Percentiles rank a stretch among this genome's conserved stretches.
phyloP scores from a whole-genome alignment of 2,888 invertebrate genomes.

The Thecocarcelia acutangulata region DNA sequence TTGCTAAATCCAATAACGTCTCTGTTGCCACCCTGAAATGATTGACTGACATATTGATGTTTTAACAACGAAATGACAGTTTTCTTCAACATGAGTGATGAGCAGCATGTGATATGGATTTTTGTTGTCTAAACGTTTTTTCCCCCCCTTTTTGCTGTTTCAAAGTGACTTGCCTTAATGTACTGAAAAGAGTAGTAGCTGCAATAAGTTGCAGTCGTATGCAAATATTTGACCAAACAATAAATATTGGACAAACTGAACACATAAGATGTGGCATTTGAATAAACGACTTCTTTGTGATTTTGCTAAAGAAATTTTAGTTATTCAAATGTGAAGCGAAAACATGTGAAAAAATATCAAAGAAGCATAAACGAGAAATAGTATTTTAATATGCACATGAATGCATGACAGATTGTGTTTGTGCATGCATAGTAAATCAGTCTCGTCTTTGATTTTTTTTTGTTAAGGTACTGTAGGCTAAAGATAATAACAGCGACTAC shows the following conservation, averaged over 20 bases:
- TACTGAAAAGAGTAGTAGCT: slow-evolving; percentile 30
- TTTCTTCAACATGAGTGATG: slow-evolving; percentile 63
- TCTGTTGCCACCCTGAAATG: slow-evolving; percentile 65
- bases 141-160: neutral
- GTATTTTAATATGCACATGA: slow-evolving; percentile 69
- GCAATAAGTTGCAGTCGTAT: slow-evolving; percentile 43
- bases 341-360: slow-evolving; percentile 41
- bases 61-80: slow-evolving; percentile 67
- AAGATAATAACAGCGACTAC: slow-evolving; percentile 18
- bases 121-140: slow-evolving; percentile 36
- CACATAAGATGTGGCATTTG: slow-evolving; percentile 25
- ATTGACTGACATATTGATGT: slow-evolving; percentile 70
- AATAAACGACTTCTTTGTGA: slow-evolving; percentile 31
- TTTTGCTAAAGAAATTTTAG: slow-evolving; percentile 42
- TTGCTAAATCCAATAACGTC: slow-evolving; percentile 6
- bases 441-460: slow-evolving; percentile 35
- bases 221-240: slow-evolving; percentile 68
- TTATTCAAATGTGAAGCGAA: slow-evolving; percentile 63
- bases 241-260: slow-evolving; percentile 57
- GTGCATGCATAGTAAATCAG: slow-evolving; percentile 67
- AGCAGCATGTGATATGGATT: slow-evolving; percentile 64
- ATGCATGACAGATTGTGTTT: slow-evolving; percentile 68
- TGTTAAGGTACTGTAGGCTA: slow-evolving; percentile 16
- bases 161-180: slow-evolving; percentile 59
- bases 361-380: slow-evolving; percentile 37